phyloP scores from a whole-genome alignment of 1,140 invertebrate genomes.

The Charaxes varanes region DNA sequence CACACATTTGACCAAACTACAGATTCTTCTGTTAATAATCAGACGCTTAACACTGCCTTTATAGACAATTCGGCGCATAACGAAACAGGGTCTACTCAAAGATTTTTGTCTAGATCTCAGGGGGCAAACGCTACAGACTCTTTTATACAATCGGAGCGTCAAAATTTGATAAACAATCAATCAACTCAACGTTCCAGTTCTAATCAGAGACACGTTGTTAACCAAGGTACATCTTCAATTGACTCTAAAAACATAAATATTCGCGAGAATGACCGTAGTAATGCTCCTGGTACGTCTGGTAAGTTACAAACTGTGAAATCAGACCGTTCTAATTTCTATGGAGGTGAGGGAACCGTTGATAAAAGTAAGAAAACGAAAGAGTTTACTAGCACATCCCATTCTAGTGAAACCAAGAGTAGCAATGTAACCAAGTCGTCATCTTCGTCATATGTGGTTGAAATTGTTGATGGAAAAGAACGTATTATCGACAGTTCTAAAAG shows the following conservation, averaged over 20 bases:
- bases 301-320: conserved; percentile 44
- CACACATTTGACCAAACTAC: conserved; percentile 44
- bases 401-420: conserved; percentile 62
- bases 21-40: conserved; percentile 46
- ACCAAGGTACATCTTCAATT: conserved; percentile 19
- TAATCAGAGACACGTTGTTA: conserved; percentile 25
- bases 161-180: conserved; percentile 42
- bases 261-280: conserved; percentile 44
- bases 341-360: conserved; percentile 50
- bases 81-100: conserved; percentile 25
- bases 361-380: conserved; percentile 53
- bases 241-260: conserved; percentile 38
- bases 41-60: conserved; percentile 66
- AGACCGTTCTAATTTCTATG: conserved; percentile 54
- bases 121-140: conserved; percentile 57
- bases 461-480: conserved; percentile 77
- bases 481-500: conserved; percentile 73
- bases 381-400: conserved; percentile 51
- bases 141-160: conserved; percentile 63
- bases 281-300: conserved; percentile 35
- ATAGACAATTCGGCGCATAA: conserved; percentile 45
- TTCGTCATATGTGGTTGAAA: conserved; percentile 74
- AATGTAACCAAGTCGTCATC: conserved; percentile 73
- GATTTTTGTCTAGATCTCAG: conserved; percentile 40
- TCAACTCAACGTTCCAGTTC: conserved; percentile 25